Conservation (phyloP, 2,113 vertebrate species). For the Cyanistes caeruleus region DNA sequence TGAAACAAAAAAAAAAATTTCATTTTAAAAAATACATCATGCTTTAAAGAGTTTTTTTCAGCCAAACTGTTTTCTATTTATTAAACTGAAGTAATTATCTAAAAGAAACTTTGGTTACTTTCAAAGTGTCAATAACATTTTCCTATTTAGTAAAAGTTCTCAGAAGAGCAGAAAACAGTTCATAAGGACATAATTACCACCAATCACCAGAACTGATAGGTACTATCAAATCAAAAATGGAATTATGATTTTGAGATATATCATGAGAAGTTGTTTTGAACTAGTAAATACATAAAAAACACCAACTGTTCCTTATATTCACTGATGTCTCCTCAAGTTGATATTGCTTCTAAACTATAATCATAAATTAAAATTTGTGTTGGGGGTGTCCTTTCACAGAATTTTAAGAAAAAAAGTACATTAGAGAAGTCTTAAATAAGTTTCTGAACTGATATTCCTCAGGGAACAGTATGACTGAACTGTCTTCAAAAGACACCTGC, state of each 20-base stretch:
- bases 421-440: background rate
- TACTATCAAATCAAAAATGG: background rate
- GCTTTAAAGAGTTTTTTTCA: background rate
- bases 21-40: background rate
- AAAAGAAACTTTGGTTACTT: background rate
- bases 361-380: background rate
- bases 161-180: background rate
- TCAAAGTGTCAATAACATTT: background rate
- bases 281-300: background rate
- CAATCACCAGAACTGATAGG: background rate
- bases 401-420: background rate
- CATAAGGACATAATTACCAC: background rate
- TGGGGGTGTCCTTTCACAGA: background rate
- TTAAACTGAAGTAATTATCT: background rate
- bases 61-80: background rate
- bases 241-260: background rate
- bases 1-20: background rate
- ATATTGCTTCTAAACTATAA: background rate
- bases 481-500: background rate
- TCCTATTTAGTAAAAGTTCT: background rate
- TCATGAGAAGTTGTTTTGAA: background rate
- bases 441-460: background rate
- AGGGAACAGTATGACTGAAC: background rate
- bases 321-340: background rate
- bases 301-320: background rate